A percentile compares a stretch with the other conserved stretches of the same genome.
Conservation (phyloP, 2,888 invertebrate genomes). For the Hirtodrosophila histrioides region DNA sequence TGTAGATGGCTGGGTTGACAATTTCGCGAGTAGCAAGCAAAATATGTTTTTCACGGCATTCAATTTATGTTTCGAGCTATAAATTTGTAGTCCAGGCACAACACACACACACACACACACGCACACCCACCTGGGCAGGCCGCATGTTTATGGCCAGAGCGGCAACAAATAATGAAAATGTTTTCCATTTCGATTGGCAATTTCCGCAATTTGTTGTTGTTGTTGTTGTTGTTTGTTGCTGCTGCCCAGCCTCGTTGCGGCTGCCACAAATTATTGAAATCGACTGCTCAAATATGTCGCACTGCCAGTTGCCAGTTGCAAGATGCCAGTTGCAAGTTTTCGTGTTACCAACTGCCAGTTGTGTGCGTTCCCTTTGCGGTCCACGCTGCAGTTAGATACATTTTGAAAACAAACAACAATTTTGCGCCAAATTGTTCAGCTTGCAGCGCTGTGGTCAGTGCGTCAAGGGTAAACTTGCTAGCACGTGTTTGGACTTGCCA, state of each 20-base stretch:
- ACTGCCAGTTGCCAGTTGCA: constrained; percentile 30
- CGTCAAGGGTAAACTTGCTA: constrained; percentile 11
- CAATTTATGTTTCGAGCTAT: constrained; percentile 51
- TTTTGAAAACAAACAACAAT: constrained; percentile 16
- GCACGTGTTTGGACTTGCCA: background rate
- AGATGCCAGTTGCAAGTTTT: background rate
- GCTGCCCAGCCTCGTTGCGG: constrained; percentile 29
- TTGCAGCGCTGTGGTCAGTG: constrained; percentile 27
- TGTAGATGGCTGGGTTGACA: constrained; percentile 64
- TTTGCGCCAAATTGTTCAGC: constrained; percentile 21
- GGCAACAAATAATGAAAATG: constrained; percentile 77
- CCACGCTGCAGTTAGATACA: background rate
- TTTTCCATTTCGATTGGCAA: constrained; percentile 81
- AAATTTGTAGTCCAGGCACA: constrained; percentile 43
- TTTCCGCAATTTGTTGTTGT: constrained; percentile 78
- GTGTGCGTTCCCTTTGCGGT: background rate
- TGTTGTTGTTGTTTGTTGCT: constrained; percentile 33
- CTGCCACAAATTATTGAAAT: constrained; percentile 66
- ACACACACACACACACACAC: constrained; percentile 11
- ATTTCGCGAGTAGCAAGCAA: constrained; percentile 55
- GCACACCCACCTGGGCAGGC: constrained; percentile 63
- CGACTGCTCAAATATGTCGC: constrained; percentile 67
- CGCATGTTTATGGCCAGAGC: constrained; percentile 65
- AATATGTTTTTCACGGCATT: constrained; percentile 54
- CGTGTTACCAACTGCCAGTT: no score